Percentiles rank a stretch among this genome's conserved stretches.
These are phyloP conservation scores for Prunella himalayana DNA, from an alignment of 2,113 vertebrate genomes.

Conservation along the genomic window DNA sequence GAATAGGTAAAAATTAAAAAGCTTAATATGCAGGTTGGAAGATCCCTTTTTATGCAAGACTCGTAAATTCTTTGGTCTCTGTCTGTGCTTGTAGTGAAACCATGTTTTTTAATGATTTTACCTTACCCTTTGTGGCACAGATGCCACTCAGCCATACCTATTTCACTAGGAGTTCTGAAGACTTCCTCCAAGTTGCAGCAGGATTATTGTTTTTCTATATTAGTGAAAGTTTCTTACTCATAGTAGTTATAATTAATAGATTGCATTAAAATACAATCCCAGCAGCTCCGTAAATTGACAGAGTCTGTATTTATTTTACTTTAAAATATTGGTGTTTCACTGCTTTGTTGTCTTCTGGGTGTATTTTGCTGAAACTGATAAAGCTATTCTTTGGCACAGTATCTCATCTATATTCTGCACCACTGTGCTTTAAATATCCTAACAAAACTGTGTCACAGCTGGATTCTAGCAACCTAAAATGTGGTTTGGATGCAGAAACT, in stretches of 20 bases:
- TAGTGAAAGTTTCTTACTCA: background rate
- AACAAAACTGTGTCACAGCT: background rate
- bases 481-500: background rate
- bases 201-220: background rate
- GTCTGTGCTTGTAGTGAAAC: background rate
- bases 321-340: background rate
- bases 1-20: background rate
- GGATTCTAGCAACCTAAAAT: slow-evolving; percentile 3
- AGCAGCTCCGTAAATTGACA: background rate
- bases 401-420: slow-evolving; percentile 4
- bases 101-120: background rate
- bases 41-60: background rate
- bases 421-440: background rate
- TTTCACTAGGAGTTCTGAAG: background rate
- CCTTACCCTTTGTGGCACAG: background rate
- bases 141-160: background rate
- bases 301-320: background rate
- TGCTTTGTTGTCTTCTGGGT: background rate
- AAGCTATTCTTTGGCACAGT: background rate
- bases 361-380: background rate
- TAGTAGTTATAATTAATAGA: background rate
- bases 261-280: background rate
- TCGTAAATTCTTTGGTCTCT: background rate
- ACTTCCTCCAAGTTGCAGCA: background rate
- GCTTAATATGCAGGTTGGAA: background rate